Base-by-base conservation (phyloP, 2,797 vertebrate species). In the Sandelia bainsii region DNA sequence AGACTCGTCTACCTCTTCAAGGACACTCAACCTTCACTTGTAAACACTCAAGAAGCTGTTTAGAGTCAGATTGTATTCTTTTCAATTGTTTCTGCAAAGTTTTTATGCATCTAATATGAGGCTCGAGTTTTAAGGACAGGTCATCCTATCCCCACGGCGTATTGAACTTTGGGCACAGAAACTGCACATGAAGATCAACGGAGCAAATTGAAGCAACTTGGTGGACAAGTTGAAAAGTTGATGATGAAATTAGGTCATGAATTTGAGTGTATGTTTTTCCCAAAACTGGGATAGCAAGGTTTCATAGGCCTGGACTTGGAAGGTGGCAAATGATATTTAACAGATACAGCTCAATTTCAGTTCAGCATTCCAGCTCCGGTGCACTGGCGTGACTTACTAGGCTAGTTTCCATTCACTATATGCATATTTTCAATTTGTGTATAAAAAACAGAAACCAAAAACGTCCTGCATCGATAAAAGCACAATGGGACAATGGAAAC, bases 1-100 rank as follows among this genome's bases (percentile, higher is more conserved):
- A 79, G 86, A 76, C 72, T 25, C n/a, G 2, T 74, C 72, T 75
- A 7, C 69, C 57, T 81, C 63, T 62, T 77, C 67, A 81, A 77
- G 77, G 77, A 74, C 72, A 25, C 62, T 52, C 20, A 75, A 29
- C 72, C 81, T 70, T 69, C 50, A 8, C 68, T 59, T 4, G 62
- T 57, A 61, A 70, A 75, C 62, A 62, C 77, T 68, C 75, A 13
- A 22, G 66, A 72, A 58, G 48, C 65, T 77, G 53, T 67, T 69
- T 10, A 6, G 29, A 42, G 52, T 60, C 45, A 2, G n/a, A 32
- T 14, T 56, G 34, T 44, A 3, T 25, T 60, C 44, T 56, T 58
- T 65, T 20, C 10, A 52, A 54, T 11, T 23, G 1, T 66, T 56
- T 25, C 29, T 45, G 19, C 44, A 45, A n/a, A 20, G 7, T 37